phyloP scores from a whole-genome alignment of 2,888 invertebrate species.

The Andricus curvator region DNA sequence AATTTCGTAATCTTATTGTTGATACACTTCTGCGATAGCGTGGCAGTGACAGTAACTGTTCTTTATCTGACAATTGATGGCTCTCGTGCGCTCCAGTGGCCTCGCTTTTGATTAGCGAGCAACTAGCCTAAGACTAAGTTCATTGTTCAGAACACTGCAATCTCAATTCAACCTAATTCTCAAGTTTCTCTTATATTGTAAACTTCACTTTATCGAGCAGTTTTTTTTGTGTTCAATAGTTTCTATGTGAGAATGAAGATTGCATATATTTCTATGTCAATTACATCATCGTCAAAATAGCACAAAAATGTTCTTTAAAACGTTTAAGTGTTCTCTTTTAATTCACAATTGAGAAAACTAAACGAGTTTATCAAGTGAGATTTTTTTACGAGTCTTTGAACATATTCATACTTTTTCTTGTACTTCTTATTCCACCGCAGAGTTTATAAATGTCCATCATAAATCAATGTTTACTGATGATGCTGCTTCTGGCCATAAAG shows the following conservation, averaged over 20 bases:
- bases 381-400: conserved; percentile 2
- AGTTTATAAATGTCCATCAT: background rate
- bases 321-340: background rate
- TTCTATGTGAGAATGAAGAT: background rate
- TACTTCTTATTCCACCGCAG: background rate
- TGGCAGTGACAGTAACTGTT: conserved; percentile 24
- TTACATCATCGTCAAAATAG: conserved; percentile 3
- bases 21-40: conserved; percentile 4
- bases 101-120: conserved; percentile 8
- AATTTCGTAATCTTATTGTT: background rate
- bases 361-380: conserved; percentile 16
- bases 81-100: conserved; percentile 30
- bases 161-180: conserved; percentile 13
- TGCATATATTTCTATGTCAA: conserved; percentile 1
- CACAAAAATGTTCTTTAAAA: conserved; percentile 14
- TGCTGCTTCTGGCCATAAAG: background rate
- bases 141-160: background rate
- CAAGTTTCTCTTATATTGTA: background rate
- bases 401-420: background rate
- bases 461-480: background rate
- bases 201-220: background rate
- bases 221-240: background rate
- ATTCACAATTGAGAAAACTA: conserved; percentile 7
- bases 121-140: conserved; percentile 7
- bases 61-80: conserved; percentile 39